Evolutionary conservation across 2,888 invertebrate species (phyloP), one percentile per base, ranked within the genome.

Genomic region (Latheticus oryzae): DNA sequence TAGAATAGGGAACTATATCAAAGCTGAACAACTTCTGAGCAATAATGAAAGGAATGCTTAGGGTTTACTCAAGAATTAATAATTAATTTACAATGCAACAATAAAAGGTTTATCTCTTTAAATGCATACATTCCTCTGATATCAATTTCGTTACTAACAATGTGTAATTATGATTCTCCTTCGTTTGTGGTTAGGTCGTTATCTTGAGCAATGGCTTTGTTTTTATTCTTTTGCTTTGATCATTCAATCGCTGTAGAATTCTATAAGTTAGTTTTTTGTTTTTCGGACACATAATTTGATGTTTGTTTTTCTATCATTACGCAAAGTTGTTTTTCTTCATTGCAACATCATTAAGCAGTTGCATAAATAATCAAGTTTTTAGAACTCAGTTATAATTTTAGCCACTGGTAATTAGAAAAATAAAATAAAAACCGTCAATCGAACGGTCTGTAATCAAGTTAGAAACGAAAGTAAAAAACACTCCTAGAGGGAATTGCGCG

Each of bases 171-270:
- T 13, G 13, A 8, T 37, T 37, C 37, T 37, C 37, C 2, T 37
- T 16, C 38, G 26, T 1, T 19, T 13, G 21, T 2, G 12, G 2
- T 24, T 40, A 23, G 24, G 13, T n/a, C 13, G 30, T 45, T 45
- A 45, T 45, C 45, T 45, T 45, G 45, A 45, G 28, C 45, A 45
- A 45, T 45, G 32, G 45, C 13, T 11, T 28, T 32, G 45, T 45
- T 45, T 45, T 45, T 45, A 32, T 32, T 12, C 17, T 9, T 4
- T 19, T 30, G 45, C 30, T 21, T 32, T 32, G 32, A 45, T 45
- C 45, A 45, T 30, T 45, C 32, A 28, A 45, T 32, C 30, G 45
- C 11, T 17, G 21, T 30, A 45, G 30, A 45, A 32, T 9, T 21
- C 45, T 12, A 26, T 12, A 17, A 45, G 42, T 42, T 42, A 42